Base-by-base conservation (phyloP, 2,888 invertebrate genomes). In the Merodon equestris region DNA sequence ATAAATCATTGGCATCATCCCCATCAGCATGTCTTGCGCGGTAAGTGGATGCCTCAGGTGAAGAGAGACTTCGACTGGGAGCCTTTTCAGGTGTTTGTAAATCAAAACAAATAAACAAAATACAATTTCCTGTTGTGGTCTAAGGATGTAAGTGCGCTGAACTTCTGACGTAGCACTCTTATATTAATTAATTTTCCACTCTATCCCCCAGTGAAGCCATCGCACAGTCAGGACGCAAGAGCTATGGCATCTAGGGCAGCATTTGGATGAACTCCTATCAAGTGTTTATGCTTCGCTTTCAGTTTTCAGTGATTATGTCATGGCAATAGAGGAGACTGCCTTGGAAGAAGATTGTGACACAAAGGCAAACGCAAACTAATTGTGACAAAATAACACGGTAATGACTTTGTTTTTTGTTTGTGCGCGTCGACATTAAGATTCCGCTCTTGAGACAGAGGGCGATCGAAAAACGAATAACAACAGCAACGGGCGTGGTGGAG, bases 1-100 rank as follows among this genome's bases (percentile, higher is more conserved):
- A 58, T 67, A 67, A 67, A 67, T 67, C 67, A 67, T 51, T 42
- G 27, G 7, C 27, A 27, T 4, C 2, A 2, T 27, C 27, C 7
- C 3, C 27, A 4, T 27, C 27, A 7, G n/a, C n/a, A n/a, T n/a
- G n/a, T n/a, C n/a, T 27, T 27, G 7, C 27, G 27, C 7, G 27
- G 27, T 7, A 27, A 27, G 27, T 4, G 7, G 27, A 27, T 2
- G 27, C n/a, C 7, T 27, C 27, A 27, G 27, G 27, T 7, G 27
- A 27, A 2, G 27, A 27, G 2, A 27, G 27, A 27, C 7, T 4
- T 27, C 3, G 27, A 27, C 27, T 7, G 27, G 27, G 7, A 27
- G 27, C 27, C 27, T 2, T 27, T 27, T 7, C 27, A 27, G 27
- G 27, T 27, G 27, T 27, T 40, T 3, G 2, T n/a, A 40, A 40